Conservation (phyloP, 2,113 vertebrate genomes). For the Bubalus kerabau region DNA sequence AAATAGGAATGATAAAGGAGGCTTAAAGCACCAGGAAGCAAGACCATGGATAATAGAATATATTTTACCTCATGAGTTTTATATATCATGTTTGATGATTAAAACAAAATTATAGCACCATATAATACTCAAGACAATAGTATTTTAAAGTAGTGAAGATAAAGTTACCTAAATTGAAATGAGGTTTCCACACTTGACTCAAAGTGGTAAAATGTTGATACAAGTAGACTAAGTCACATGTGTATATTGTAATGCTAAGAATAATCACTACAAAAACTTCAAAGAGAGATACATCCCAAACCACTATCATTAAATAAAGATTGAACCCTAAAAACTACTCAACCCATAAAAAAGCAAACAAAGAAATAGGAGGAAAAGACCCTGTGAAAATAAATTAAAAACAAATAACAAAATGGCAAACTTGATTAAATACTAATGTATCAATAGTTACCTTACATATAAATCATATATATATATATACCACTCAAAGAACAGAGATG, state of each 20-base stretch:
- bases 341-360: background rate
- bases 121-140: slow-evolving; percentile 1
- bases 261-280: background rate
- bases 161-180: background rate
- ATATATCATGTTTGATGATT: background rate
- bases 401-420: background rate
- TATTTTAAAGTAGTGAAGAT: slow-evolving; percentile 17
- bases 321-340: background rate
- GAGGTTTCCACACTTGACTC: background rate
- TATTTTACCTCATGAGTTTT: background rate
- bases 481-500: background rate
- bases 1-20: background rate
- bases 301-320: background rate
- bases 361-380: background rate
- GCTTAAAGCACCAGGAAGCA: background rate
- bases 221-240: background rate
- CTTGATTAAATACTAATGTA: background rate
- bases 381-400: background rate
- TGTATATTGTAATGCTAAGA: background rate
- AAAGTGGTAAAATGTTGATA: slow-evolving; percentile 10
- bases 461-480: background rate
- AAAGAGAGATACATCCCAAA: background rate
- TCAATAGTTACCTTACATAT: background rate
- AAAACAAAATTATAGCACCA: slow-evolving; percentile 7
- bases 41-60: background rate